Evolutionary conservation across 2,797 vertebrate genomes (phyloP).

Genomic region (Geotrypetes seraphini): DNA sequence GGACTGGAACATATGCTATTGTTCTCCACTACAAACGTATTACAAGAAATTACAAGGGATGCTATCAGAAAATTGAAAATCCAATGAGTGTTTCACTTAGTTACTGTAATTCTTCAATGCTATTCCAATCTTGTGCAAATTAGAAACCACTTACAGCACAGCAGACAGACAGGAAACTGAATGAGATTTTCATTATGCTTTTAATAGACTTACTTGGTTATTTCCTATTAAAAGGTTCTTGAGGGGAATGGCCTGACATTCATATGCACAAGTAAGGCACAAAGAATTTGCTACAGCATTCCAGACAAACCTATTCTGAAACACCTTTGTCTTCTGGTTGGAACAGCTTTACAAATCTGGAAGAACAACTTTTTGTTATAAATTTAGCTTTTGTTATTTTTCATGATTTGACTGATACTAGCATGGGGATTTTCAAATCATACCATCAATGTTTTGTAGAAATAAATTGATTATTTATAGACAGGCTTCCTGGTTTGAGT

Average conservation of each 20-base stretch:
- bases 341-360: no score
- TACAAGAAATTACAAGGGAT: constrained; percentile 58
- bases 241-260: constrained; percentile 12
- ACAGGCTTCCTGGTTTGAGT: no score
- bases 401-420: no score
- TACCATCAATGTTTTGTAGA: no score
- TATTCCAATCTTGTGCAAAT: constrained; percentile 55
- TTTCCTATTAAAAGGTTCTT: constrained; percentile 39
- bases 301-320: no score
- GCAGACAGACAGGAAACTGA: constrained; percentile 44
- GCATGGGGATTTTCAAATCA: no score
- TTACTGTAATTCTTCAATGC: constrained; percentile 58
- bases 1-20: constrained; percentile 40
- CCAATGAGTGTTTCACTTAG: constrained; percentile 49
- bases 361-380: no score
- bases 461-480: no score
- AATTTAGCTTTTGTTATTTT: no score
- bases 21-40: constrained; percentile 29
- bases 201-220: constrained; percentile 44
- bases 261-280: constrained; percentile 7
- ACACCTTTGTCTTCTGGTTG: no score
- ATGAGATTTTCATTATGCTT: constrained; percentile 48
- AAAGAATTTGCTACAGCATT: constrained; percentile 3
- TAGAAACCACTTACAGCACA: constrained; percentile 52
- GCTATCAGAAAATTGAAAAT: constrained; percentile 63